phyloP scores from a whole-genome alignment of 2,888 invertebrate species.

The Ptychoptera contaminata region DNA sequence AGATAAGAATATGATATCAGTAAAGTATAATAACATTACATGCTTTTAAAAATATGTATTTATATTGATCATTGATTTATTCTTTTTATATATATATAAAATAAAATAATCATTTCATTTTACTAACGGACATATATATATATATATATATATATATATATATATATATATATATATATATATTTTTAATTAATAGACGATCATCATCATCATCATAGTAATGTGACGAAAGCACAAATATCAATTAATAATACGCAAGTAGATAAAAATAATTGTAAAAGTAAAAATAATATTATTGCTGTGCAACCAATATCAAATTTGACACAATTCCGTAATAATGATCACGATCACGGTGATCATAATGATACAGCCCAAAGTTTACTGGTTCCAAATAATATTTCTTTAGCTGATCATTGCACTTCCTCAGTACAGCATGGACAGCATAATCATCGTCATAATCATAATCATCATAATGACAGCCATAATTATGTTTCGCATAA shows the following conservation, averaged over 20 bases:
- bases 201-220: slow-evolving; percentile 9
- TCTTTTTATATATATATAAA: no score
- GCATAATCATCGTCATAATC: neutral
- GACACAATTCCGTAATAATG: neutral
- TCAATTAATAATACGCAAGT: slow-evolving; percentile 5
- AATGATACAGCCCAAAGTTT: slow-evolving; percentile 25
- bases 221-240: slow-evolving; percentile 4
- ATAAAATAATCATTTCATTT: no score
- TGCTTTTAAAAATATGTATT: no score
- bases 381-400: slow-evolving; percentile 22
- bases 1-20: no score
- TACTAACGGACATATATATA: no score
- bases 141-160: no score
- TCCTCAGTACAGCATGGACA: neutral
- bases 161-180: neutral
- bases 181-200: neutral
- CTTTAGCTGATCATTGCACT: slow-evolving; percentile 16
- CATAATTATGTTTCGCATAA: slow-evolving; percentile 6
- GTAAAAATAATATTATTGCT: neutral
- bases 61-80: no score
- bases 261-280: neutral
- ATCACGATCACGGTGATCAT: slow-evolving; percentile 13
- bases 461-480: neutral
- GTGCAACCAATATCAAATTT: neutral
- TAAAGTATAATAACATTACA: no score